Conservation (phyloP, 2,797 vertebrate genomes). For the Gymnoscopelus braueri region DNA sequence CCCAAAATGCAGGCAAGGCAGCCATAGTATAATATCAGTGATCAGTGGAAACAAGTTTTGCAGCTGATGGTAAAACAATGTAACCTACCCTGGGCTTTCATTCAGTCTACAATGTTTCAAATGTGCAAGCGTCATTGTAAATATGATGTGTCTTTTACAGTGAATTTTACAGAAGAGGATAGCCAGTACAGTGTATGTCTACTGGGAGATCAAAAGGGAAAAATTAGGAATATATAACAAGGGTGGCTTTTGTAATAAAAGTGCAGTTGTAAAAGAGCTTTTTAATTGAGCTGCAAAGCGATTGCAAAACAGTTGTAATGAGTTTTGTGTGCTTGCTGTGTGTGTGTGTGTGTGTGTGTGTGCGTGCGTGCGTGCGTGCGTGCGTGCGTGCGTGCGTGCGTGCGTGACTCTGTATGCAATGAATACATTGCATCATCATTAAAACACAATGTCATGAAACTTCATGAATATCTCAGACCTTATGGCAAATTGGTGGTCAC, state of each 20-base stretch:
- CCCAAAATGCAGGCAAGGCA: neutral
- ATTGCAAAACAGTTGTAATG: too few relatives aligned
- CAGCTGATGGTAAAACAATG: neutral
- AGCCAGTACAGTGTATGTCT: constrained; percentile 25
- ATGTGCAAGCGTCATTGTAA: constrained; percentile 9
- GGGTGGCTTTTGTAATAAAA: constrained; percentile 5
- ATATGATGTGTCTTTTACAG: constrained; percentile 42
- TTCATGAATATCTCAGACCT: too few relatives aligned
- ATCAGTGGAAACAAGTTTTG: neutral
- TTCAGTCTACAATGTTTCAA: constrained; percentile 27
- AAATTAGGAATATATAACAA: constrained; percentile 28
- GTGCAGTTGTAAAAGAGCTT: too few relatives aligned
- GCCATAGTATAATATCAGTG: neutral
- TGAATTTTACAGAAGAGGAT: neutral
- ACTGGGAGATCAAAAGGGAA: constrained; percentile 25
- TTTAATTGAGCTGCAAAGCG: too few relatives aligned
- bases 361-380: too few relatives aligned
- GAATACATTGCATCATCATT: too few relatives aligned
- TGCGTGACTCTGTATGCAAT: too few relatives aligned
- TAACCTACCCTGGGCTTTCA: neutral
- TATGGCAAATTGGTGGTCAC: too few relatives aligned
- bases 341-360: too few relatives aligned
- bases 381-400: too few relatives aligned
- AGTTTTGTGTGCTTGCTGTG: too few relatives aligned
- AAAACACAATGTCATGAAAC: too few relatives aligned